Evolutionary conservation across 1,140 invertebrate species (phyloP).

Genomic region (honey bee (Apis mellifera)): Amel_HAv3.1 CM009942.2:6467501-6468000

Average conservation of each 20-base stretch:
- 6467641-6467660: not conserved
- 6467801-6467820: not conserved
- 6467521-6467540: slow-evolving; percentile 28
- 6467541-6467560: not conserved
- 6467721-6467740: slow-evolving; percentile 30
- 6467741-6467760: slow-evolving; percentile 24
- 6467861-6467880: no score
- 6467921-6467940: slow-evolving; percentile 47
- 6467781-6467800: not conserved
- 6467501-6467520: slow-evolving; percentile 55
- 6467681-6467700: slow-evolving; percentile 44
- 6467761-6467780: slow-evolving; percentile 6
- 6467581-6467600: slow-evolving; percentile 37
- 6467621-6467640: slow-evolving; percentile 44
- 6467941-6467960: slow-evolving; percentile 37
- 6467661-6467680: slow-evolving; percentile 58
- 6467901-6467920: not conserved
- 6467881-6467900: not conserved
- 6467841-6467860: no score
- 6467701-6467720: slow-evolving; percentile 14
- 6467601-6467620: slow-evolving; percentile 42
- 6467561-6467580: slow-evolving; percentile 33
- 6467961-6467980: slow-evolving; percentile 2
- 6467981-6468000: slow-evolving; percentile 7
- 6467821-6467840: not conserved